A percentile compares a stretch with the other conserved stretches of the same genome.
phyloP scores from a whole-genome alignment of 2,888 invertebrate genomes.

The Melanchra persicariae region DNA sequence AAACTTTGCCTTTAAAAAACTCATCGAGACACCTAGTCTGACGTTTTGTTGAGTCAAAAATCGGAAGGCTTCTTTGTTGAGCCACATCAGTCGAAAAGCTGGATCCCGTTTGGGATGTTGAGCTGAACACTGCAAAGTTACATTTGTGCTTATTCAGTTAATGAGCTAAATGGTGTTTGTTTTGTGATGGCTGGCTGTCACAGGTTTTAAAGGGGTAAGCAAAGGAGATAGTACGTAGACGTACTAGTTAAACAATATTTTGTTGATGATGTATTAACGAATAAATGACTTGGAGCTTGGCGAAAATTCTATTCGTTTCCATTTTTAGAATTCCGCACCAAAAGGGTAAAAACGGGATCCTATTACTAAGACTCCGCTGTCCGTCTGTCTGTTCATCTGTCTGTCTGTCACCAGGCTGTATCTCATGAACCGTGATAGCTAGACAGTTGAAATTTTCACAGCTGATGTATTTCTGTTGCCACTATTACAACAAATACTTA shows the following conservation, averaged over 20 bases:
- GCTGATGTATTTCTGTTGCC: too few species aligned
- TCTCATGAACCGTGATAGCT: too few species aligned
- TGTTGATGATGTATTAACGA: neutral
- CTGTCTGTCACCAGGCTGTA: too few species aligned
- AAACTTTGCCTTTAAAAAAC: constrained; percentile 7
- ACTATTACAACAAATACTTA: too few species aligned
- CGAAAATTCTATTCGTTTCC: too few species aligned
- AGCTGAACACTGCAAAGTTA: constrained; percentile 10
- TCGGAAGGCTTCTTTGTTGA: constrained; percentile 51
- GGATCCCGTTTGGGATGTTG: constrained; percentile 26
- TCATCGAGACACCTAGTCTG: constrained; percentile 37
- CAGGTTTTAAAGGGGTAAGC: neutral
- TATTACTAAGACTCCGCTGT: too few species aligned
- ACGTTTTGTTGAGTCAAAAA: constrained; percentile 60
- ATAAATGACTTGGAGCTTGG: too few species aligned
- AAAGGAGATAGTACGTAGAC: neutral
- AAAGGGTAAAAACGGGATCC: too few species aligned
- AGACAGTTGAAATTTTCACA: too few species aligned
- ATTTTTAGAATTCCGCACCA: too few species aligned
- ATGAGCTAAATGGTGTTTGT: constrained; percentile 13
- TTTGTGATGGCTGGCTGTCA: neutral
- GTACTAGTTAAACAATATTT: neutral
- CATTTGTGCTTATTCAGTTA: constrained; percentile 37
- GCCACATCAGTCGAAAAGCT: constrained; percentile 37
- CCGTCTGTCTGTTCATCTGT: too few species aligned